Base-by-base conservation (phyloP, 2,888 invertebrate genomes). In the Ligdia adustata region DNA sequence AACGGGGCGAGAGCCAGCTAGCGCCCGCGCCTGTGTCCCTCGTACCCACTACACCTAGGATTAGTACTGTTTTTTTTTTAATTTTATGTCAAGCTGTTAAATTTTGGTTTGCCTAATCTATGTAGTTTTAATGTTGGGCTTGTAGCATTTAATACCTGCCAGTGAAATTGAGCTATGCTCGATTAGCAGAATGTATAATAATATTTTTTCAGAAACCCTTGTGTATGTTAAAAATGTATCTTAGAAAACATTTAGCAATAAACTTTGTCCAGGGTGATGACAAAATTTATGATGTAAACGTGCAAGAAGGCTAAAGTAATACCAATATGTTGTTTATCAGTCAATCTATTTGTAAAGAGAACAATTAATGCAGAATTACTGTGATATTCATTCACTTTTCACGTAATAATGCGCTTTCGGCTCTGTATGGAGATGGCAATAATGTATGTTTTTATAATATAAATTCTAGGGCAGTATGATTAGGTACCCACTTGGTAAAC, bases 341-440 rank as follows among this genome's bases (percentile, higher is more conserved):
- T 55, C 49, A 22, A n/a, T 22, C 22, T 22, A 55, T 59, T 46
- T 67, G 66, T 69, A 69, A 69, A 66, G 72, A 56, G 66, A 73
- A 72, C 22, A 22, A n/a, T 22, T 72, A 69, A 73, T 77, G 79
- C 74, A 73, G 75, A 79, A 79, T 72, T 83, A 82, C 84, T 87
- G 87, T 87, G 86, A 87, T 86, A 86, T 78, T 76, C 75, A 79
- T 83, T 82, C 77, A 77, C 22, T 75, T 74, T 76, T 79, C 75
- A 75, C 71, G 61, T 74, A 52, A 61, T 60, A 59, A 59, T 64
- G 54, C 68, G 54, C 65, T 58, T 59, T 60, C 61, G 68, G 72
- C 60, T 74, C 75, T 79, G 78, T 71, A 79, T 78, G 75, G 79
- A 75, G 75, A 37, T 44, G n/a, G n/a, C n/a, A n/a, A n/a, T n/a